These are phyloP conservation scores for Cichlasoma orientale DNA, from an alignment of 2,797 vertebrate genomes.

Conservation along the genomic window DNA sequence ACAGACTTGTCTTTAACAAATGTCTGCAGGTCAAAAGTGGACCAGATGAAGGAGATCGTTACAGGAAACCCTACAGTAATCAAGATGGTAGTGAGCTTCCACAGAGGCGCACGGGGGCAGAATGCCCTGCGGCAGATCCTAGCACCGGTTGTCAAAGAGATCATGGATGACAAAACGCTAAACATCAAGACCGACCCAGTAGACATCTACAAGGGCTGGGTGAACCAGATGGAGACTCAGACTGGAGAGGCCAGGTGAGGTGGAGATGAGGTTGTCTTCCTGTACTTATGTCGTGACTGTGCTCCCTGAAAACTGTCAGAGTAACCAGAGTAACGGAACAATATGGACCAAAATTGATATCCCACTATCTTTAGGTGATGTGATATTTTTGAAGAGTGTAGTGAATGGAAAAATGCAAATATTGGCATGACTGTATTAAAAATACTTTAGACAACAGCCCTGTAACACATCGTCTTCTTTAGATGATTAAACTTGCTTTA, in stretches of 20 bases:
- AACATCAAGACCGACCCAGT: slow-evolving; percentile 98
- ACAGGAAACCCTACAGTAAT: slow-evolving; percentile 98
- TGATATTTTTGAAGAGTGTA: not conserved
- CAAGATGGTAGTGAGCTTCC: slow-evolving; percentile 99
- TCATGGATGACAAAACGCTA: slow-evolving; percentile 95
- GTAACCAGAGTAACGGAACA: fast-evolving
- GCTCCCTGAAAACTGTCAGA: not conserved
- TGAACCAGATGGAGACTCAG: slow-evolving; percentile 99
- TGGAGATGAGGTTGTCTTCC: not conserved
- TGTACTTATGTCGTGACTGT: not conserved
- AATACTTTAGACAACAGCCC: not conserved
- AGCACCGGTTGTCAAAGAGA: slow-evolving; percentile 95
- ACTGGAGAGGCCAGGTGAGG: slow-evolving; percentile 95
- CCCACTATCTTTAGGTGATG: no score
- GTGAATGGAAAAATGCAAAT: not conserved
- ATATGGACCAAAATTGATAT: no score
- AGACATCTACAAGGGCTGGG: slow-evolving; percentile 98
- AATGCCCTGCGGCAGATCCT: slow-evolving; percentile 95
- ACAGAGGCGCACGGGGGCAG: slow-evolving; percentile 93
- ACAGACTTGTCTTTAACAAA: not conserved
- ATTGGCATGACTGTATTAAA: no score
- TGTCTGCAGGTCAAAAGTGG: slow-evolving; percentile 90
- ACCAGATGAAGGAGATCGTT: slow-evolving; percentile 97
- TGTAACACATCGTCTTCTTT: not conserved
- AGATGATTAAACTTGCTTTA: no score